Conservation (phyloP, 2,797 vertebrate species). For the Mus caroli region DNA sequence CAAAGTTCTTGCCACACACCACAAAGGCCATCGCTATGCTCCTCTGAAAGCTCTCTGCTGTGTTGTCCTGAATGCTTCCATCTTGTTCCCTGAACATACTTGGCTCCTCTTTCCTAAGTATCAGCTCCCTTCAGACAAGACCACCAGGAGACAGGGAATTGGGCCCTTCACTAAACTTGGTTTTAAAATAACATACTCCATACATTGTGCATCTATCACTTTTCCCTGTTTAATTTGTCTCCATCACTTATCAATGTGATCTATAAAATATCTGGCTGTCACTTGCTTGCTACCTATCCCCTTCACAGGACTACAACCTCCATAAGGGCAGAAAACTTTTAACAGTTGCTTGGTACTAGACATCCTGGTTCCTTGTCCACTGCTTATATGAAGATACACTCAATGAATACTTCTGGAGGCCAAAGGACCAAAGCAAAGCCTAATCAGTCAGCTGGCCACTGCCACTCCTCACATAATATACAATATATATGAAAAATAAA, state of each 20-base stretch:
- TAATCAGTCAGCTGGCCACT: background rate
- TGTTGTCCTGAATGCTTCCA: background rate
- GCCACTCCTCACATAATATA: background rate
- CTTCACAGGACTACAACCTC: background rate
- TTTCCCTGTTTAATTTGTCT: conserved; percentile 9
- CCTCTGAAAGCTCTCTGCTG: background rate
- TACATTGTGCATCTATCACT: background rate
- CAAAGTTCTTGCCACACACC: background rate
- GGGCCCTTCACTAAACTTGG: background rate
- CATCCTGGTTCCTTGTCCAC: background rate
- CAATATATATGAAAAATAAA: background rate
- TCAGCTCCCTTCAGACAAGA: background rate
- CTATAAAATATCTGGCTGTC: background rate
- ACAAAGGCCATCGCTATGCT: background rate
- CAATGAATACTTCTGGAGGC: background rate
- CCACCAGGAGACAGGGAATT: background rate
- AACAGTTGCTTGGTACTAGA: background rate
- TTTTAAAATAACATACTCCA: background rate
- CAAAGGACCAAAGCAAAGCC: background rate
- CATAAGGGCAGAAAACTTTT: background rate
- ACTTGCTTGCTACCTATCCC: background rate
- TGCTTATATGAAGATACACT: background rate
- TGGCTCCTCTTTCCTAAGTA: background rate
- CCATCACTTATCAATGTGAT: background rate
- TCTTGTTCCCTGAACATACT: background rate